Conservation (phyloP, 2,113 vertebrate species). For the Clarias batrachus region DNA sequence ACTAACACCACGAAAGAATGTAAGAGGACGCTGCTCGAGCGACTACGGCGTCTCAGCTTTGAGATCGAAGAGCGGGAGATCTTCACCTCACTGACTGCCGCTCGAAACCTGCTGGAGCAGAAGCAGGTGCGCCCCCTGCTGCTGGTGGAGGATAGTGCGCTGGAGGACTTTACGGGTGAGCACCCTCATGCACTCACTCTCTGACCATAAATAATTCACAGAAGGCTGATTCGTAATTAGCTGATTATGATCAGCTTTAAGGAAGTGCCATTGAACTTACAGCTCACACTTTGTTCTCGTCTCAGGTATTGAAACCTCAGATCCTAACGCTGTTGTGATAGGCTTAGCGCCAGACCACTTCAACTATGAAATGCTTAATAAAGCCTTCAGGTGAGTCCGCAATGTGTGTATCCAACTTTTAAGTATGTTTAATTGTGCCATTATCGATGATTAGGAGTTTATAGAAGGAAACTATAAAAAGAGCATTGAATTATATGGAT, state of each 20-base stretch:
- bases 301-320: slow-evolving; percentile 80
- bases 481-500: not conserved
- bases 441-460: not conserved
- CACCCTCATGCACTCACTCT: not conserved
- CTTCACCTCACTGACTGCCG: slow-evolving; percentile 92
- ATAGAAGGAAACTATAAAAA: not conserved
- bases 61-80: slow-evolving; percentile 87
- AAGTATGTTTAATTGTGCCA: not conserved
- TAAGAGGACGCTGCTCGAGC: slow-evolving; percentile 81
- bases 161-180: slow-evolving; percentile 88
- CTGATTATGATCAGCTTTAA: not conserved
- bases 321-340: slow-evolving; percentile 90
- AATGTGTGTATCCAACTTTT: not conserved
- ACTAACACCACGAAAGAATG: slow-evolving; percentile 97
- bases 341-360: slow-evolving; percentile 92
- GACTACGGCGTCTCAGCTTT: slow-evolving; percentile 81
- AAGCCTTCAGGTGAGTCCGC: slow-evolving; percentile 82
- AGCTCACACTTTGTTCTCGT: slow-evolving; percentile 20
- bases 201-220: not conserved
- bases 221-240: not conserved
- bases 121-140: slow-evolving; percentile 83
- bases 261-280: not conserved
- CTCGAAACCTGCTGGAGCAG: slow-evolving; percentile 85
- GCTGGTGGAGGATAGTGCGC: slow-evolving; percentile 84
- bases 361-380: slow-evolving; percentile 88